A percentile compares a stretch with the other conserved stretches of the same genome.
phyloP scores from a whole-genome alignment of 1,140 invertebrate species.

The Solenopsis invicta region DNA sequence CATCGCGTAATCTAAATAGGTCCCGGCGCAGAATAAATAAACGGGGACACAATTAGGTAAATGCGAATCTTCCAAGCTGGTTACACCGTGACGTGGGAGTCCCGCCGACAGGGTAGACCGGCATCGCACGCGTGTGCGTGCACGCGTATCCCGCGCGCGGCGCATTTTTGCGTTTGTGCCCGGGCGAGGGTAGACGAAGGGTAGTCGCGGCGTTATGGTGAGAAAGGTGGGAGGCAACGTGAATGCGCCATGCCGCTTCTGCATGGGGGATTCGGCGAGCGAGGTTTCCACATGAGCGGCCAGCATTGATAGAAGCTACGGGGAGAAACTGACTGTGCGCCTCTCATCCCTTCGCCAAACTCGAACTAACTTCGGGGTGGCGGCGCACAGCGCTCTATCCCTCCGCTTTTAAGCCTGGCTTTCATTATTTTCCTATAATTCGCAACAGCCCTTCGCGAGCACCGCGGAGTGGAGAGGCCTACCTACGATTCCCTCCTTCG shows the following conservation, averaged over 20 bases:
- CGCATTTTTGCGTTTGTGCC: constrained; percentile 62
- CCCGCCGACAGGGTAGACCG: constrained; percentile 2
- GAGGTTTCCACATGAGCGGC: constrained; percentile 86
- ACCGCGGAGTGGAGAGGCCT: constrained; percentile 56
- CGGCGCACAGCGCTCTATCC: constrained; percentile 62
- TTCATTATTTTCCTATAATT: constrained; percentile 87
- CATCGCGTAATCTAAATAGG: constrained; percentile 81
- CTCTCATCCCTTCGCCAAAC: constrained; percentile 84
- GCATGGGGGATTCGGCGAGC: constrained; percentile 83
- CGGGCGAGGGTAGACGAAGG: constrained; percentile 62
- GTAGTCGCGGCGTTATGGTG: constrained; percentile 81
- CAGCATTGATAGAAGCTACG: constrained; percentile 86
- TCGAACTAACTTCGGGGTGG: constrained; percentile 81
- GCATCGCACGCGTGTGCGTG: constrained; percentile 36
- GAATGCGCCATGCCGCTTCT: constrained; percentile 80
- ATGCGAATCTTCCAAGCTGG: constrained; percentile 84
- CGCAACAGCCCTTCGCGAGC: constrained; percentile 80
- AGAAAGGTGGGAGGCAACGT: constrained; percentile 85
- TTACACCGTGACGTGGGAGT: constrained; percentile 78
- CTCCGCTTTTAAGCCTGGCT: constrained; percentile 82
- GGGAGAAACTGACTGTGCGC: constrained; percentile 78
- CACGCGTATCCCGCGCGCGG: constrained; percentile 35
- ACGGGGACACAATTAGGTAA: constrained; percentile 85
- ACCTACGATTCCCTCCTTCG: constrained; percentile 52
- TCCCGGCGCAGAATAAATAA: constrained; percentile 83